phyloP scores from a whole-genome alignment of 2,888 invertebrate genomes.

The Augochlorella aurata region DNA sequence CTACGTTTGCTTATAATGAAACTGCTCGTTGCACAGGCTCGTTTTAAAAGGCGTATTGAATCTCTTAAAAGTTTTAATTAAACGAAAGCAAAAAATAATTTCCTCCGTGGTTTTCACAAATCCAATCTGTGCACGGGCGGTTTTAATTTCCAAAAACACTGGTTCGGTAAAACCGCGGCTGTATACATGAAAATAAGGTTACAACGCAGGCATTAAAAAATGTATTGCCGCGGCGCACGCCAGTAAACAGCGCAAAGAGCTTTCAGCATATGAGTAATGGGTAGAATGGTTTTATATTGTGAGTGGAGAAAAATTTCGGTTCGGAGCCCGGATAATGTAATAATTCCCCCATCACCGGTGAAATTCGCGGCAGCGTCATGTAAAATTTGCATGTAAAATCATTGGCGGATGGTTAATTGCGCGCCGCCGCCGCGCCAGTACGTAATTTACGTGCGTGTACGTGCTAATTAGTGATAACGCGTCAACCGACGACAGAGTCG shows the following conservation, averaged over 20 bases:
- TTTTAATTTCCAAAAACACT: not conserved
- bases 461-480: slow-evolving; percentile 52
- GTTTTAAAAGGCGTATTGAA: not conserved
- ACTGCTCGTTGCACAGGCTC: not conserved
- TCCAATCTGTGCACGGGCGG: not conserved
- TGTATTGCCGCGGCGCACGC: not conserved
- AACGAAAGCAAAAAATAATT: not conserved
- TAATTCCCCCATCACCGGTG: not conserved
- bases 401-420: slow-evolving; percentile 39
- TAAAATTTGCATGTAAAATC: slow-evolving; percentile 37
- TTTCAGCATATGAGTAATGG: not conserved
- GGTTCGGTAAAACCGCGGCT: not conserved
- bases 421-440: slow-evolving; percentile 32
- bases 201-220: not conserved
- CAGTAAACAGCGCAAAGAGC: slow-evolving; percentile 2
- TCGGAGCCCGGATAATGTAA: not conserved
- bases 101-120: not conserved
- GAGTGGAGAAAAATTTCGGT: not conserved
- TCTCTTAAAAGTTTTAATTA: not conserved
- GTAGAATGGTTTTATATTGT: not conserved
- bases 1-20: not conserved
- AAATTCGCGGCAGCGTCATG: not conserved
- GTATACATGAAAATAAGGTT: not conserved
- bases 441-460: slow-evolving; percentile 51
- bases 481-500: slow-evolving; percentile 9